A percentile compares a stretch with the other conserved stretches of the same genome.
These are phyloP conservation scores for Gadus macrocephalus DNA, from an alignment of 2,113 vertebrate genomes.

Conservation along the genomic window DNA sequence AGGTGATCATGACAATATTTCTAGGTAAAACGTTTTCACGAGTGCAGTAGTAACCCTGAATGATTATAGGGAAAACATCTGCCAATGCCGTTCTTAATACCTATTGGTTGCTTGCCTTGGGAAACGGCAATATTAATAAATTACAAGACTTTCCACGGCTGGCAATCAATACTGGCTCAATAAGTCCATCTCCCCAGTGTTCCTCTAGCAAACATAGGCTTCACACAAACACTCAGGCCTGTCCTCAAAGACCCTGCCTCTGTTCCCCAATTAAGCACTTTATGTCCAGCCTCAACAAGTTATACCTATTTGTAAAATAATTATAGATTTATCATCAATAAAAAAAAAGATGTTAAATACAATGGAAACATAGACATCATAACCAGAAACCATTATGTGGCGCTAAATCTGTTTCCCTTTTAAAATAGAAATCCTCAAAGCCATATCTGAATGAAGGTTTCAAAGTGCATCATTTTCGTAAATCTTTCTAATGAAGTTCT, in stretches of 20 bases:
- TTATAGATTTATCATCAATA: constrained; percentile 13
- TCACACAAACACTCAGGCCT: constrained; percentile 49
- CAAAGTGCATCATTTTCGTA: constrained; percentile 67
- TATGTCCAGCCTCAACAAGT: constrained; percentile 36
- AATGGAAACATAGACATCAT: constrained; percentile 39
- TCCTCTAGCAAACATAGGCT: constrained; percentile 48
- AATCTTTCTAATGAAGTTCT: constrained; percentile 74
- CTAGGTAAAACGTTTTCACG: no score
- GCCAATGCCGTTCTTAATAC: constrained; percentile 25
- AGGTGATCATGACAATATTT: no score
- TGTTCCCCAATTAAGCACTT: constrained; percentile 24
- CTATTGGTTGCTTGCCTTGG: constrained; percentile 55
- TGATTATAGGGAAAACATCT: constrained; percentile 23
- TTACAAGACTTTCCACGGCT: constrained; percentile 49
- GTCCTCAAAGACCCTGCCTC: constrained; percentile 29
- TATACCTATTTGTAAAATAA: constrained; percentile 25
- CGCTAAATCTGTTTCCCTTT: constrained; percentile 68
- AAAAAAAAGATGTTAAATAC: no score
- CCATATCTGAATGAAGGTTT: constrained; percentile 50
- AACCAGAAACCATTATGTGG: constrained; percentile 59
- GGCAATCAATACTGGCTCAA: constrained; percentile 59
- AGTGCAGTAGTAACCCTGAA: constrained; percentile 6
- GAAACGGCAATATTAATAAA: constrained; percentile 58
- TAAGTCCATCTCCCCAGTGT: constrained; percentile 53
- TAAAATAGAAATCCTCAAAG: constrained; percentile 60